Conservation (phyloP, 2,113 vertebrate genomes). For the Poeciliopsis turrubarensis region DNA sequence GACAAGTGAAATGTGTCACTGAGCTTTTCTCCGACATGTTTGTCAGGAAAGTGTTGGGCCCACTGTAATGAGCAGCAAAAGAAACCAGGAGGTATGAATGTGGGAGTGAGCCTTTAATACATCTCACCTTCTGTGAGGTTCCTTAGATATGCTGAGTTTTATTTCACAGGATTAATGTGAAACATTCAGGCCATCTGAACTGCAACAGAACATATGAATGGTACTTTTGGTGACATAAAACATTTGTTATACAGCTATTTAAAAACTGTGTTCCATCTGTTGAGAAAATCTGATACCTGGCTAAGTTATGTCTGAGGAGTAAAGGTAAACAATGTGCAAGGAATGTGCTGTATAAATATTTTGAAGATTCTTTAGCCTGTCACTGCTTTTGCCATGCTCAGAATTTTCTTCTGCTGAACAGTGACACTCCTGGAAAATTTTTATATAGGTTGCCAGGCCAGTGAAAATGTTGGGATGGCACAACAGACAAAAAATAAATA, state of each 20-base stretch:
- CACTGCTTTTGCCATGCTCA: background rate
- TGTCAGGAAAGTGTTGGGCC: slow-evolving; percentile 62
- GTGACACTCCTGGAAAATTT: too few relatives aligned
- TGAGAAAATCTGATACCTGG: too few relatives aligned
- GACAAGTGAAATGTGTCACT: slow-evolving; percentile 76
- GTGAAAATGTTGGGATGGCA: too few relatives aligned
- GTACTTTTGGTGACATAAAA: background rate
- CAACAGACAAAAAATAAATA: too few relatives aligned
- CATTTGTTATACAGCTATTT: background rate
- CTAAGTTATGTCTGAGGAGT: background rate
- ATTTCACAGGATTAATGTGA: background rate
- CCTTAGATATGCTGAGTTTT: background rate
- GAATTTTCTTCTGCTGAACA: background rate
- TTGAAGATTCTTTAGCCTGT: background rate
- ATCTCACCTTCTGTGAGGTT: background rate
- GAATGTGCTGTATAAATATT: background rate
- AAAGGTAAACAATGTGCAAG: background rate
- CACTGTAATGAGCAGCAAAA: slow-evolving; percentile 52
- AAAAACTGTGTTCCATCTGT: background rate
- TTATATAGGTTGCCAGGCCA: too few relatives aligned
- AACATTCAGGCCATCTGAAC: background rate
- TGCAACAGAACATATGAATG: too few relatives aligned
- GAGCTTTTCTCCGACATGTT: slow-evolving; percentile 67
- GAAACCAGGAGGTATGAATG: slow-evolving; percentile 5
- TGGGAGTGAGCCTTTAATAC: slow-evolving; percentile 4